phyloP scores from a whole-genome alignment of 2,113 vertebrate genomes.

The Zosterops borbonicus region DNA sequence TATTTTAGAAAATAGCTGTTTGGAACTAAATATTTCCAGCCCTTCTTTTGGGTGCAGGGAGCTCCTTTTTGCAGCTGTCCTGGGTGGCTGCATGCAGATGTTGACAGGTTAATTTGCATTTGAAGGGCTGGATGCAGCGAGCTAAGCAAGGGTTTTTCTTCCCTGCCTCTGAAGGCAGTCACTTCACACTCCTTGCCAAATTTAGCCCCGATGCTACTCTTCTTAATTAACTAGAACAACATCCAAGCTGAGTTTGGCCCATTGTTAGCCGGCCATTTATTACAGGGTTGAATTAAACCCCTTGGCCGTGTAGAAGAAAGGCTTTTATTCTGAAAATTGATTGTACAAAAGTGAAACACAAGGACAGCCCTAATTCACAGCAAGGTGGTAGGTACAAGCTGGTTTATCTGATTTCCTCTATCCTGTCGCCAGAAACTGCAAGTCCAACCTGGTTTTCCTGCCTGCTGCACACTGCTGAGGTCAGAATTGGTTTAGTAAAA shows the following conservation, averaged over 20 bases:
- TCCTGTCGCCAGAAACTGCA: neutral
- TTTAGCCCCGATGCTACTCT: constrained; percentile 14
- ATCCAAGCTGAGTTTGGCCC: constrained; percentile 29
- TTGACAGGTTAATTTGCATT: constrained; percentile 69
- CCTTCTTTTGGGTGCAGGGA: constrained; percentile 8
- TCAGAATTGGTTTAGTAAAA: neutral
- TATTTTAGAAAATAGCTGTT: constrained; percentile 59
- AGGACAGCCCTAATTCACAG: neutral
- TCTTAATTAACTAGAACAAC: constrained; percentile 37
- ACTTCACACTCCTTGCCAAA: constrained; percentile 40
- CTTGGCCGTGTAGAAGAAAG: neutral
- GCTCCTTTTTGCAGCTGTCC: constrained; percentile 47
- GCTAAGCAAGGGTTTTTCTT: constrained; percentile 54
- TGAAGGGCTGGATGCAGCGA: constrained; percentile 60
- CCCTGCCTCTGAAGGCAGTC: constrained; percentile 38
- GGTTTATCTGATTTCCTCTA: neutral
- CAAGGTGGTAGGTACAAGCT: neutral
- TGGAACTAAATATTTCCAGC: constrained; percentile 44
- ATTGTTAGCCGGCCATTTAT: constrained; percentile 12
- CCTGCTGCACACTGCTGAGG: neutral
- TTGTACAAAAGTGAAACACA: neutral
- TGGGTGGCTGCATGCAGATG: constrained; percentile 50
- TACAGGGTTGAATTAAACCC: constrained; percentile 13
- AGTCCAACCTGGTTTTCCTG: neutral
- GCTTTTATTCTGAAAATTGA: neutral